These are phyloP conservation scores for Salmo trutta DNA, from an alignment of 2,797 vertebrate genomes.

Conservation along the genomic window DNA sequence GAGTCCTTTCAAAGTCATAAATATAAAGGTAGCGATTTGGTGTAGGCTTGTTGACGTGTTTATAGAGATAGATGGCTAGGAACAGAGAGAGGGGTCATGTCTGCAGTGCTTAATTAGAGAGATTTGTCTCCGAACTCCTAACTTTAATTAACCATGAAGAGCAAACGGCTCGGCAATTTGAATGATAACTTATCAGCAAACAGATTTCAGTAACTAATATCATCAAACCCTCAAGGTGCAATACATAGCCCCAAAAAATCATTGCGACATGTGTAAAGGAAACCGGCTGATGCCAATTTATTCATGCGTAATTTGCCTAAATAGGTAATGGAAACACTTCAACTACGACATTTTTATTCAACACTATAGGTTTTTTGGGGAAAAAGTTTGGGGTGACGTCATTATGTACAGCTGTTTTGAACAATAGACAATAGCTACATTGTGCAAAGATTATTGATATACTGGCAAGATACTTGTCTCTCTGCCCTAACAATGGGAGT, in stretches of 20 bases:
- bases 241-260: background rate
- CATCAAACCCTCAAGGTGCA: slow-evolving; percentile 13
- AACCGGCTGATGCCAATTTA: no score
- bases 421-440: no score
- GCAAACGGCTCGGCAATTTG: slow-evolving; percentile 14
- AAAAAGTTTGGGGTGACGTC: no score
- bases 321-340: no score
- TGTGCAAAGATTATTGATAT: no score
- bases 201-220: slow-evolving; percentile 24
- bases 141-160: slow-evolving; percentile 39
- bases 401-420: no score
- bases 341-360: no score
- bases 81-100: slow-evolving; percentile 16
- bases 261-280: no score
- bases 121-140: slow-evolving; percentile 13
- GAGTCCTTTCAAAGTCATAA: slow-evolving; percentile 42
- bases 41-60: slow-evolving; percentile 18
- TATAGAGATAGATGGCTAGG: slow-evolving; percentile 10
- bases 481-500: no score
- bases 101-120: slow-evolving; percentile 23
- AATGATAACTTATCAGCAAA: slow-evolving; percentile 34
- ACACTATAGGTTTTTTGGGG: no score
- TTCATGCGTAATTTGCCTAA: no score
- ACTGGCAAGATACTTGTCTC: no score
- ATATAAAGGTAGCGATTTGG: slow-evolving; percentile 43